Base-by-base conservation (phyloP, 1,140 invertebrate species). In the Aplysia californica region DNA sequence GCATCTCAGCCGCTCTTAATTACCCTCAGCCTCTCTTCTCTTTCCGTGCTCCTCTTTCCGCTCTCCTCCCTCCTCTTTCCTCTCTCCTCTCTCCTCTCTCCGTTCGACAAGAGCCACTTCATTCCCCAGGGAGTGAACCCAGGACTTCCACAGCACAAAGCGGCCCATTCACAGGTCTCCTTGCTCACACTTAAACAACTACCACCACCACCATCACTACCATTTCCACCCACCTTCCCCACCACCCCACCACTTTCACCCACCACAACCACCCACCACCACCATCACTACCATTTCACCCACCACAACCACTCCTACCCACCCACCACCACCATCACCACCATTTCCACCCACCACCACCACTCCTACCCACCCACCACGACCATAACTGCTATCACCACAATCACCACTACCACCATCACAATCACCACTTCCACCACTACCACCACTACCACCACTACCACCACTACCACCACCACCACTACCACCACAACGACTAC, bases 361-460 rank as follows among this genome's bases (percentile, higher is more conserved):
- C 36, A 2, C 65, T 38, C n/a, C 65, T 38, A 10, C 36, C 36
- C n/a, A 26, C 36, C n/a, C 65, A 67, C n/a, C 65, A 38, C 18
- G 6, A 67, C n/a, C 36, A 67, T 23, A 5, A 67, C n/a, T 23
- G 41, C n/a, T n/a, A 67, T 35, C 36, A 39, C n/a, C 26, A 67
- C 38, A 2, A 38, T 39, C 36, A 67, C 33, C 65, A 67, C 33
- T 41, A 67, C 26, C 65, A 67, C 65, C 35, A 67, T n/a, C 36
- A 67, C 3, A 26, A 65, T n/a, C 61, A 65, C 61, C 61, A 65
- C 26, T 35, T 33, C 61, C 61, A 65, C 33, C 61, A 31, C 33
- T 33, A 65, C n/a, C 61, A 65, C n/a, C 61, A 65, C n/a, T 33
- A 65, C n/a, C 29, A 65, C 33, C 61, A 65, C 33, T 33, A 65